phyloP scores from a whole-genome alignment of 2,113 vertebrate genomes.

The Oreochromis tanganicae region DNA sequence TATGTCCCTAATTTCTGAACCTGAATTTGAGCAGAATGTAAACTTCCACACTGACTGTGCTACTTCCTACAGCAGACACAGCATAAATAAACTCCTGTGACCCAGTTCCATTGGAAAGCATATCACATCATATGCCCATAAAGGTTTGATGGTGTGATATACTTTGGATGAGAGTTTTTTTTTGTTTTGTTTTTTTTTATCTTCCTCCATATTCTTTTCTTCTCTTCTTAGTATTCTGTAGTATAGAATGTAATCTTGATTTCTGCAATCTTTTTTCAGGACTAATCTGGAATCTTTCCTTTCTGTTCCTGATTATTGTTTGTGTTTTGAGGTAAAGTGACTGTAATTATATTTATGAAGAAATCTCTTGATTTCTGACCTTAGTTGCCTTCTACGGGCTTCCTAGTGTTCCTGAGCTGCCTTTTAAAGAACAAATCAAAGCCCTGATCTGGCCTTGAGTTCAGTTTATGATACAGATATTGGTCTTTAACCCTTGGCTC shows the following conservation, averaged over 20 bases:
- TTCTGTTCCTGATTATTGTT: not conserved
- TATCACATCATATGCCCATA: not conserved
- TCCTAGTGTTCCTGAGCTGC: not conserved
- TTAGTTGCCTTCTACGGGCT: not conserved
- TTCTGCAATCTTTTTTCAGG: not conserved
- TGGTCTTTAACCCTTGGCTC: not conserved
- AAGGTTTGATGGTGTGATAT: not conserved
- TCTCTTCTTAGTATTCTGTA: not conserved
- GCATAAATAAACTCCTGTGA: not conserved
- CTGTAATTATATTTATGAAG: not conserved
- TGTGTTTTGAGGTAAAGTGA: not conserved
- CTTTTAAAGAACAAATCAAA: not conserved
- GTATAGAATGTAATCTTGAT: not conserved
- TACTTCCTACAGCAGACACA: not conserved
- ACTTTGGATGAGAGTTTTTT: not conserved
- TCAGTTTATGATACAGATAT: not conserved
- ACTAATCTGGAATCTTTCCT: not conserved
- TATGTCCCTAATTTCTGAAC: not conserved
- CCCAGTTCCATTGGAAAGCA: not conserved
- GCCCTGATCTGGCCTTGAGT: not conserved
- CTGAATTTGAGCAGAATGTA: not conserved
- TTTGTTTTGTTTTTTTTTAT: not conserved
- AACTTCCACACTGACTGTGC: not conserved
- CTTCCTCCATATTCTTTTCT: not conserved
- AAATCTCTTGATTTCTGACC: not conserved